phyloP scores from a whole-genome alignment of 2,797 vertebrate genomes.

The Morelia viridis region DNA sequence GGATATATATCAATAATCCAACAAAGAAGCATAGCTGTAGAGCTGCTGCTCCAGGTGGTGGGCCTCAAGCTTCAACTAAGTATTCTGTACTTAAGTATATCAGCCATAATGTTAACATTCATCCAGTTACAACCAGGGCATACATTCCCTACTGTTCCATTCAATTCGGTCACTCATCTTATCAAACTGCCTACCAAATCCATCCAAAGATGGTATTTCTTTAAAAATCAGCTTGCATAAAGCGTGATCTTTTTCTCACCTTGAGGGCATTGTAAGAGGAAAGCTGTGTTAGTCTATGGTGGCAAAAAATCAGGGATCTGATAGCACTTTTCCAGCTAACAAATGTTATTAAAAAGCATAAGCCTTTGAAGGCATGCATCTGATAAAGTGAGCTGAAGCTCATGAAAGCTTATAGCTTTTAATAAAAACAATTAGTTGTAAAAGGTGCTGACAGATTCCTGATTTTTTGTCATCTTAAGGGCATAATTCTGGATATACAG shows the following conservation, averaged over 20 bases:
- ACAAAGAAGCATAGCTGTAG: not conserved
- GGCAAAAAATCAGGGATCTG: not conserved
- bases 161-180: conserved; percentile 20
- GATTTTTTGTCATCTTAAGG: not conserved
- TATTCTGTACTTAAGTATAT: not conserved
- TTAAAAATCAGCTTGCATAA: conserved; percentile 29
- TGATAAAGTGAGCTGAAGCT: not conserved
- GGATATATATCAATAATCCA: not conserved
- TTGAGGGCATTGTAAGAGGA: not conserved
- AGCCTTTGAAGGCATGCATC: not conserved
- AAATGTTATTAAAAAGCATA: not conserved
- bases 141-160: not conserved
- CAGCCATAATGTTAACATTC: not conserved
- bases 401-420: not conserved
- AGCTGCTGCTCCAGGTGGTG: conserved; percentile 8
- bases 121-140: conserved; percentile 2
- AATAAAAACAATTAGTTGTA: not conserved
- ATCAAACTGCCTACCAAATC: not conserved
- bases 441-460: not conserved
- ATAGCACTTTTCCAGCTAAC: not conserved
- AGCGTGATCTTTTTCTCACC: conserved; percentile 2
- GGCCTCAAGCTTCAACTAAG: not conserved
- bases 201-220: conserved; percentile 15
- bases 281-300: not conserved
- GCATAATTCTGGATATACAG: not conserved